Evolutionary conservation across 2,113 vertebrate genomes (phyloP).

Genomic region (Arenaria interpres): DNA sequence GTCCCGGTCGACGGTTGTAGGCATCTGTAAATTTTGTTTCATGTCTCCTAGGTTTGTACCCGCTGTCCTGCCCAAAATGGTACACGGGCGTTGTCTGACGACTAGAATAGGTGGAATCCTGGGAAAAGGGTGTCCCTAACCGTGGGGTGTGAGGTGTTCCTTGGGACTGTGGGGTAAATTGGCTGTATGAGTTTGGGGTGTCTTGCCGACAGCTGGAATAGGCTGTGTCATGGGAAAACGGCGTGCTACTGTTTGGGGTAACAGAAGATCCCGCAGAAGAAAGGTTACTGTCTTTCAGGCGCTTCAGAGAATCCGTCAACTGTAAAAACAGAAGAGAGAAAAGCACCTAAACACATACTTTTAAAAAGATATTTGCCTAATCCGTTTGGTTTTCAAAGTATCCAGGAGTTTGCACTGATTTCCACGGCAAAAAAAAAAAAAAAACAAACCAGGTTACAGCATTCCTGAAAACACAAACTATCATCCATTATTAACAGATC

Average conservation of each 20-base stretch:
- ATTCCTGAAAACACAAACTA: background rate
- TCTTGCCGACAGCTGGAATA: constrained; percentile 95
- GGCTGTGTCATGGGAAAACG: constrained; percentile 92
- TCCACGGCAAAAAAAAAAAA: background rate
- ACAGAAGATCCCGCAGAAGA: constrained; percentile 77
- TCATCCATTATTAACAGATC: background rate
- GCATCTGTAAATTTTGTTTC: constrained; percentile 95
- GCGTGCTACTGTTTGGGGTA: constrained; percentile 90
- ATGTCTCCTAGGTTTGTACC: constrained; percentile 88
- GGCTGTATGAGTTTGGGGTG: constrained; percentile 91
- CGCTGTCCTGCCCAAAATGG: constrained; percentile 84
- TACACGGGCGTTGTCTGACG: constrained; percentile 92
- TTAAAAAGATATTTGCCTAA: background rate
- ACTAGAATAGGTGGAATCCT: constrained; percentile 95
- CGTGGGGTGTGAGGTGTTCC: constrained; percentile 91
- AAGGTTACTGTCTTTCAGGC: constrained; percentile 81
- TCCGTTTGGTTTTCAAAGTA: background rate
- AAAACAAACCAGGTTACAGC: background rate
- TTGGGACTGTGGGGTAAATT: constrained; percentile 89
- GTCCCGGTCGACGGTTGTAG: constrained; percentile 91
- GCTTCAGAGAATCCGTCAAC: constrained; percentile 85
- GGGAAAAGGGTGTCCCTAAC: constrained; percentile 91
- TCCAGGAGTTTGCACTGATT: background rate
- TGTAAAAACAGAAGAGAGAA: background rate
- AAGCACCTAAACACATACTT: constrained; percentile 2